A percentile compares a stretch with the other conserved stretches of the same genome.
These are phyloP conservation scores for Tachysurus fulvidraco DNA, from an alignment of 2,113 vertebrate species.

Conservation along the genomic window DNA sequence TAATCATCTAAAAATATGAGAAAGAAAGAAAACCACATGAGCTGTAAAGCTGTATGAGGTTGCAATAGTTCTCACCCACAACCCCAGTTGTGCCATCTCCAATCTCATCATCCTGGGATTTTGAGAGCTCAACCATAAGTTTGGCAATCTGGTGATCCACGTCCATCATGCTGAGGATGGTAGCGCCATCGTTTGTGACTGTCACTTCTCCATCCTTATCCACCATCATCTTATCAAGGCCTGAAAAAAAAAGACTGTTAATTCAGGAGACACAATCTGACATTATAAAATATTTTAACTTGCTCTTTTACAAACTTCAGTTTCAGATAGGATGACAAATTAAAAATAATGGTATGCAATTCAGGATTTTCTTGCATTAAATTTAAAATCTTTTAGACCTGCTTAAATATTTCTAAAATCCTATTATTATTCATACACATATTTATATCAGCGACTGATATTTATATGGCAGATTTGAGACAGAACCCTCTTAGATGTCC, in stretches of 20 bases:
- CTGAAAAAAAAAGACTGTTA: conserved; percentile 60
- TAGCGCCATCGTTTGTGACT: conserved; percentile 98
- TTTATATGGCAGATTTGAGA: background rate
- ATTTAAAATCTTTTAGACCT: background rate
- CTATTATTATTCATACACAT: background rate
- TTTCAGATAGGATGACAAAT: background rate
- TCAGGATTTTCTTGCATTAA: background rate
- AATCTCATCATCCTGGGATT: conserved; percentile 98
- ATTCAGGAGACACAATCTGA: too few species aligned
- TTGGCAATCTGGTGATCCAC: conserved; percentile 98
- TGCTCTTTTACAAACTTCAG: background rate
- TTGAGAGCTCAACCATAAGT: conserved; percentile 96
- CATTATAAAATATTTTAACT: background rate
- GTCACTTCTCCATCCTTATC: conserved; percentile 96
- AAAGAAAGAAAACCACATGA: too few species aligned
- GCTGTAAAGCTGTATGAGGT: too few species aligned
- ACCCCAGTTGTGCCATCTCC: conserved; percentile 98
- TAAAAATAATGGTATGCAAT: background rate
- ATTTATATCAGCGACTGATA: background rate
- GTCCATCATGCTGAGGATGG: conserved; percentile 98
- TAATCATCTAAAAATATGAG: too few species aligned
- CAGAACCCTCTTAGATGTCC: background rate
- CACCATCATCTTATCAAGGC: conserved; percentile 99
- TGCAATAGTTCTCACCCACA: conserved; percentile 77
- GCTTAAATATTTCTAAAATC: background rate